Percentiles rank a stretch among this genome's conserved stretches.
These are phyloP conservation scores for Timema cristinae DNA, from an alignment of 2,888 invertebrate genomes.

Conservation along the genomic window DNA sequence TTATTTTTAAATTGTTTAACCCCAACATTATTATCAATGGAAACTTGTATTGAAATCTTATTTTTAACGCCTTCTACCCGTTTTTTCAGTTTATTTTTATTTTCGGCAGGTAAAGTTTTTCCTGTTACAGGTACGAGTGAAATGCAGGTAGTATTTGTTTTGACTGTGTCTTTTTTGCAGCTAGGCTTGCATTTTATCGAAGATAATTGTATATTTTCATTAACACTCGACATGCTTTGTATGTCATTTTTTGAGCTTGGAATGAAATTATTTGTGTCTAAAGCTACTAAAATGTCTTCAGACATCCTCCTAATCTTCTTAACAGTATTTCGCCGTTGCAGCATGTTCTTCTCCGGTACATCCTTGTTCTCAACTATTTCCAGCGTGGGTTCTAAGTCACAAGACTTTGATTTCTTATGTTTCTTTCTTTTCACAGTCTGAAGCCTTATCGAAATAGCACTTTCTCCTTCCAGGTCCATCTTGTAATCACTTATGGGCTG, in stretches of 20 bases:
- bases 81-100: constrained; percentile 4
- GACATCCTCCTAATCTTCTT: constrained; percentile 25
- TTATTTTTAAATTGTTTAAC: not conserved
- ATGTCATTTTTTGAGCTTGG: no score
- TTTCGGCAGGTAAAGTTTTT: not conserved
- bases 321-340: constrained; percentile 27
- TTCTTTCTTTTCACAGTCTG: constrained; percentile 38
- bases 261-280: no score
- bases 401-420: constrained; percentile 16
- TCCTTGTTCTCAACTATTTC: constrained; percentile 32
- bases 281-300: constrained; percentile 14
- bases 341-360: constrained; percentile 35
- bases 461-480: not conserved
- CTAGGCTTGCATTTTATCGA: no score
- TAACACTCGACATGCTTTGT: no score
- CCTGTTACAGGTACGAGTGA: no score
- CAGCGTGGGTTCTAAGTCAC: constrained; percentile 27
- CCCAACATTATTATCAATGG: constrained; percentile 22
- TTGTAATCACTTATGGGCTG: constrained; percentile 14
- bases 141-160: no score
- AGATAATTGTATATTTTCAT: no score
- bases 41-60: constrained; percentile 23
- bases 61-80: constrained; percentile 10
- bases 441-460: no score
- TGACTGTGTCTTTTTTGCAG: no score